Evolutionary conservation across 2,113 vertebrate species (phyloP), one percentile per base, ranked within the genome.

Genomic region (Misgurnus anguillicaudatus): DNA sequence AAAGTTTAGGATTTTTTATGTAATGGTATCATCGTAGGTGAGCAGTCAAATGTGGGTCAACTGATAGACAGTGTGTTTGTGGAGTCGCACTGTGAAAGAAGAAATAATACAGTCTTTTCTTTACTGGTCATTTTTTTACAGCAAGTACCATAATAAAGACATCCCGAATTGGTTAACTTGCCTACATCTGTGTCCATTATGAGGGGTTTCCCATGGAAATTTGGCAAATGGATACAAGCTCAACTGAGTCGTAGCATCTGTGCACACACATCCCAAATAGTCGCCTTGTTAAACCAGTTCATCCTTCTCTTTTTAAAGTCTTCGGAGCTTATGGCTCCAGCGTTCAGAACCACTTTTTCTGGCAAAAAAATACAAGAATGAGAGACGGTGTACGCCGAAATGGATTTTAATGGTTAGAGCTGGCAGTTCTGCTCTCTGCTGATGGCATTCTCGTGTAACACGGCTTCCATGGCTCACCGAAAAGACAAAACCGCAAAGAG

Each of bases 221-320:
- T 85, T 91, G 91, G 89, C 90, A 84, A 66, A 74, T 53, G 36
- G n/a, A 79, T n/a, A 45, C 16, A 39, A 83, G 60, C 73, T 78
- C 38, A 24, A 38, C 19, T 48, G 45, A 36, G 58, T 53, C 80
- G 17, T 63, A 80, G 75, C 81, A 80, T 82, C 88, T 86, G 85
- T 85, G 76, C 82, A 70, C 62, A 80, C 83, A n/a, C 39, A 1
- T 6, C 83, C 79, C 82, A 81, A 89, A 84, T 81, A 86, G 77
- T 87, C 85, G 86, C 77, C 87, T 90, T 85, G 85, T 90, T 89
- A 91, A 89, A 85, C 76, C 84, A 83, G 89, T 84, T 87, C 82
- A 88, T 88, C 87, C 87, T 89, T 90, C 78, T 63, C 81, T 86
- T 89, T 38, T 89, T 75, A 89, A 90, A 83, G 24, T 72, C 80